Percentiles rank a stretch among this genome's conserved stretches.
Conservation (phyloP, 2,888 invertebrate species). For the Nasonovia ribisnigri region DNA sequence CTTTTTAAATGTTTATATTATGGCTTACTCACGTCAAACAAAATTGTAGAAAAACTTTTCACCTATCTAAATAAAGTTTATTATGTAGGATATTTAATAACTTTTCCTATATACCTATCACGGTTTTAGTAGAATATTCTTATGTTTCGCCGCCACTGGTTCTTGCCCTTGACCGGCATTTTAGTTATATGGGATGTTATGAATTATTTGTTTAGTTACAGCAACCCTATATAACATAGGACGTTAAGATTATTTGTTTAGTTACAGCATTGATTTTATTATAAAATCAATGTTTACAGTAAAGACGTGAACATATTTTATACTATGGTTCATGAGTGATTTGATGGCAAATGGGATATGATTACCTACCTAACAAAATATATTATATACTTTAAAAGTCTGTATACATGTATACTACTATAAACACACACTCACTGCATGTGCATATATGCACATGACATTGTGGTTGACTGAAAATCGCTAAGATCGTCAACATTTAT, state of each 20-base stretch:
- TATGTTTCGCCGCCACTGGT: neutral
- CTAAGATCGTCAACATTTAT: neutral
- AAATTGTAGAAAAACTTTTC: neutral
- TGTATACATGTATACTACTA: neutral
- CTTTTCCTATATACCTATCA: neutral
- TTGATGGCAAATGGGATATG: slow-evolving; percentile 2
- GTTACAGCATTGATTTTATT: too few relatives aligned
- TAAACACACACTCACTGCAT: neutral
- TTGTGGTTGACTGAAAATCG: neutral
- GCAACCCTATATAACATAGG: too few relatives aligned
- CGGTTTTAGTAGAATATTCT: neutral
- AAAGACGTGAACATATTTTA: neutral
- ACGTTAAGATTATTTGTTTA: too few relatives aligned
- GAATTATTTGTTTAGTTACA: neutral
- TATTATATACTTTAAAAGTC: neutral
- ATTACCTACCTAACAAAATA: slow-evolving; percentile 6
- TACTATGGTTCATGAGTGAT: neutral
- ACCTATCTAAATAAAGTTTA: neutral
- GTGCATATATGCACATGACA: neutral
- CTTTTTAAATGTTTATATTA: neutral
- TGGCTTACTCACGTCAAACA: neutral
- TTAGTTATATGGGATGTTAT: neutral
- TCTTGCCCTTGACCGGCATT: neutral
- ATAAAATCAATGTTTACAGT: too few relatives aligned
- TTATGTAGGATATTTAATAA: neutral